Evolutionary conservation across 2,113 vertebrate genomes (phyloP), one percentile per base, ranked within the genome.

Genomic region (Clarias gariepinus): DNA sequence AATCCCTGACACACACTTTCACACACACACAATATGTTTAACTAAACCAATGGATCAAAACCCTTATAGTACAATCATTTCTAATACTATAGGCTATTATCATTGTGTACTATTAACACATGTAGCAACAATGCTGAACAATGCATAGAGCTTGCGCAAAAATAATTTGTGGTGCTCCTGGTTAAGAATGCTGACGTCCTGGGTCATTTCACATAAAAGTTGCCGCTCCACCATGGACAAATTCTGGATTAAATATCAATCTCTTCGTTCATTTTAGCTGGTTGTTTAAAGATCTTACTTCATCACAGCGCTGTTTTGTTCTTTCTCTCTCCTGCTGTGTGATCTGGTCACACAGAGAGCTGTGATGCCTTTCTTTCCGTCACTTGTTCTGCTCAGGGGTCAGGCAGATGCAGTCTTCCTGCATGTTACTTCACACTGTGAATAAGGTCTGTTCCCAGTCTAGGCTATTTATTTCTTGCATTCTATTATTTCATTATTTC

Each of bases 401-500:
- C 61, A 53, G 36, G 61, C 81, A 82, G 81, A 80, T 78, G 66
- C 57, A 64, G 28, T 68, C 23, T 28, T 58, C 58, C 58, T 85
- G 73, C 61, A 57, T 13, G 68, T 87, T 87, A 77, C 23, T 79
- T 82, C 47, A 87, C 82, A 82, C 36, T 28, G 61, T 2, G 41
- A 82, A 16, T 15, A n/a, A 82, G 81, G 66, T 25, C 61, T 82
- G 61, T 16, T 80, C 74, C 66, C 78, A 87, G 79, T 88, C 82
- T 89, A 85, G n/a, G 83, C 30, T 23, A 13, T 91, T 69, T 30
- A 76, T 86, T 90, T 91, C 47, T 81, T 90, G 86, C 81, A 69
- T 92, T n/a, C n/a, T n/a, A n/a, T n/a, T n/a, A n/a, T n/a, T n/a
- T n/a, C n/a, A n/a, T n/a, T n/a, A n/a, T n/a, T n/a, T n/a, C n/a